Percentiles rank a stretch among this genome's conserved stretches.
Conservation (phyloP, 2,113 vertebrate genomes). For the Lontra canadensis region DNA sequence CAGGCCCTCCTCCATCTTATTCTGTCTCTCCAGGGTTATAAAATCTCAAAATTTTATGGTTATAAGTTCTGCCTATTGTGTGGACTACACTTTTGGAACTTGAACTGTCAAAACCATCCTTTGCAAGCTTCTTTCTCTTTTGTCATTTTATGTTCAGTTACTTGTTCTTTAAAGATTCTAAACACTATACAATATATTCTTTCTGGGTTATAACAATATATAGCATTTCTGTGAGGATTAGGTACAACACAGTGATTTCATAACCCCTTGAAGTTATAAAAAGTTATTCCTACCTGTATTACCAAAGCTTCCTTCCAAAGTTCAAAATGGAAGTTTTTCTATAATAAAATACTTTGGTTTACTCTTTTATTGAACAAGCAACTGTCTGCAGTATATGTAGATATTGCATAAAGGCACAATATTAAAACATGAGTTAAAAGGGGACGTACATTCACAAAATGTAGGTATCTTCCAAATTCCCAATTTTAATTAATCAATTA, state of each 20-base stretch:
- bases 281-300: background rate
- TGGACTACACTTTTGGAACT: background rate
- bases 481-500: background rate
- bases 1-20: background rate
- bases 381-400: background rate
- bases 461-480: background rate
- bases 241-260: background rate
- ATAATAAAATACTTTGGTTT: background rate
- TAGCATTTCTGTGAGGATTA: background rate
- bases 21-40: background rate
- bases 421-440: background rate
- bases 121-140: background rate
- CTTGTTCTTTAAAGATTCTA: background rate
- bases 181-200: background rate
- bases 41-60: background rate
- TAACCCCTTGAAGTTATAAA: background rate
- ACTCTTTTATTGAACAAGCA: background rate
- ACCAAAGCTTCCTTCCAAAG: background rate
- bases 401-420: background rate
- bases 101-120: background rate
- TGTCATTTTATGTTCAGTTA: background rate
- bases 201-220: background rate
- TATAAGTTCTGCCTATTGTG: background rate
- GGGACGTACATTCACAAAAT: background rate
- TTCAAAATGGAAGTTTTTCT: background rate